Conservation (phyloP, 2,113 vertebrate genomes). For the Athene cunicularia region DNA sequence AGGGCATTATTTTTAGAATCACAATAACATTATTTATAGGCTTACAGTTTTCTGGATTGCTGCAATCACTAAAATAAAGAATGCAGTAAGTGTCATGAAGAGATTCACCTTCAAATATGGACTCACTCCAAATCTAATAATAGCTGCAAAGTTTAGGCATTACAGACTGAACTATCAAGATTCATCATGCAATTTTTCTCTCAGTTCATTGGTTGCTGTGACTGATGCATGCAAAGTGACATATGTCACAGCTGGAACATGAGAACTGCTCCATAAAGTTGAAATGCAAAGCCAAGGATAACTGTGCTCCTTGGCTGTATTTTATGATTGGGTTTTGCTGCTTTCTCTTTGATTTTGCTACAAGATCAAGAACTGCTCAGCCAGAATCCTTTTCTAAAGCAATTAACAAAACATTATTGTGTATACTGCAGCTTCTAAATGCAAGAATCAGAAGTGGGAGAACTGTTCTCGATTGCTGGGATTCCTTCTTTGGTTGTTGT, state of each 20-base stretch:
- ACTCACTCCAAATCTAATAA: not conserved
- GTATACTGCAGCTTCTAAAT: not conserved
- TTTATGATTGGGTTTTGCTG: not conserved
- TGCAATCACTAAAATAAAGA: not conserved
- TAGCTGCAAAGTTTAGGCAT: not conserved
- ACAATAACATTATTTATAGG: slow-evolving; percentile 9
- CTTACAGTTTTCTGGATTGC: not conserved
- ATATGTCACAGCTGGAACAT: not conserved
- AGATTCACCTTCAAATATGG: not conserved
- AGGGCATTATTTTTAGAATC: slow-evolving; percentile 37
- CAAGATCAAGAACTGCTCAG: not conserved
- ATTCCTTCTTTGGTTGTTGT: not conserved
- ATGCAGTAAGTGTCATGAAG: not conserved
- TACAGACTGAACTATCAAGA: not conserved
- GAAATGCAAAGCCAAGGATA: not conserved
- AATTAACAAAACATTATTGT: not conserved
- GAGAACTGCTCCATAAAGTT: not conserved
- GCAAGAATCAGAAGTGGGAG: not conserved
- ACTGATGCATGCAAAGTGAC: slow-evolving; percentile 6
- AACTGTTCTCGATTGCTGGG: not conserved
- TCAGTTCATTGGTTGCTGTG: not conserved
- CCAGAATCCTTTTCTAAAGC: not conserved
- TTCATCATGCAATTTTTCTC: not conserved
- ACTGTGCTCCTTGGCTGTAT: not conserved
- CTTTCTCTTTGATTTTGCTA: not conserved